Evolutionary conservation across 92 coral and sea anemone genomes (phyloP), one percentile per base, ranked within the genome.

Genomic region (Heteractis magnifica): DNA sequence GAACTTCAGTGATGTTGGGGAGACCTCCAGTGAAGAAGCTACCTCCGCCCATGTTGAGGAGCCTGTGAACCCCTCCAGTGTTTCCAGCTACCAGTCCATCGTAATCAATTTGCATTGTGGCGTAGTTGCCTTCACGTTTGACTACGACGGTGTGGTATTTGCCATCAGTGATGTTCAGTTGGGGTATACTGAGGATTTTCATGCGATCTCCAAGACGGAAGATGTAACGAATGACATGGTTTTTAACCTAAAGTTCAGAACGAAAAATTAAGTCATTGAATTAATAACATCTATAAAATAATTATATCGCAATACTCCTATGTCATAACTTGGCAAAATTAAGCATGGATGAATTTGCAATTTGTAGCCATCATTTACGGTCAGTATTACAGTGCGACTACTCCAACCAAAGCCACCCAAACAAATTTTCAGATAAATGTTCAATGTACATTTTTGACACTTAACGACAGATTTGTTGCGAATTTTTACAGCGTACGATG

Each of bases 31-130:
- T 82, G 52, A 93, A 93, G 86, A 93, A 91, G 60, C 98, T 93
- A 59, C 98, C 98, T n/a, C 98, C 98, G 52, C 98, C 98, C 90
- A 94, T 87, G 83, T 92, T 92, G 55, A 92, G 96, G 44, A 94
- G 92, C 75, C 88, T 92, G 86, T 94, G 92, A 16, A 87, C 56
- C 15, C 95, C 95, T 6, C 98, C 95, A 34, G 98, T 95, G 64
- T 83, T 84, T 5, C 98, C 98, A 12, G 85, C 88, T 44, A 89
- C 91, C 44, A 86, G 84, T 6, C 95, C 98, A 6, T 81, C 18
- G 85, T 90, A 94, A 82, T 95, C 98, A 52, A 95, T 83, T 84
- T 95, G 98, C 83, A 95, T 90, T 2, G 89, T 82, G 10, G 95
- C 98, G 8, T 83, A 87, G 89, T 95, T 95, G 12, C 98, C 98